Evolutionary conservation across 2,888 invertebrate species (phyloP).

Genomic region (Azorinus chamasolen): DNA sequence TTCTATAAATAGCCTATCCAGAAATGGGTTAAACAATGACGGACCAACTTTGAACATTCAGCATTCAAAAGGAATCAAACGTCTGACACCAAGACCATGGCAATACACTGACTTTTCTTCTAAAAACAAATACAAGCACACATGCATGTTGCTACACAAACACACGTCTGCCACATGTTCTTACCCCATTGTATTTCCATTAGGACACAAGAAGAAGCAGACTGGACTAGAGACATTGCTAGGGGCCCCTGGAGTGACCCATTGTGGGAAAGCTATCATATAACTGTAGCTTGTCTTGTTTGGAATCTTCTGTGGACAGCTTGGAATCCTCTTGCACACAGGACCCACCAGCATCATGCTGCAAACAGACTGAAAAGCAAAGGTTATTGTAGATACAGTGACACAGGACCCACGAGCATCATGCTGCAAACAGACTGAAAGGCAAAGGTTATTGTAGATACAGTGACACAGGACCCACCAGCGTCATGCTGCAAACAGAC

Average conservation of each 20-base stretch:
- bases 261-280: constrained; percentile 57
- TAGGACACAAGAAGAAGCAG: constrained; percentile 52
- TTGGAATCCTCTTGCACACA: constrained; percentile 46
- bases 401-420: constrained; percentile 52
- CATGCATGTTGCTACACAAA: too few relatives aligned
- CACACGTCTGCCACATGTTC: too few relatives aligned
- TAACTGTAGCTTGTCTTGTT: constrained; percentile 54
- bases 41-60: too few relatives aligned
- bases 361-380: constrained; percentile 46
- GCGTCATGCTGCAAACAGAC: constrained; percentile 54
- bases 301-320: constrained; percentile 51
- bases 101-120: too few relatives aligned
- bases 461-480: constrained; percentile 54
- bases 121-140: too few relatives aligned
- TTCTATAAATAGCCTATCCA: too few relatives aligned
- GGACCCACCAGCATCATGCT: constrained; percentile 56
- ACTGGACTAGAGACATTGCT: constrained; percentile 41
- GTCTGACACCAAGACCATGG: too few relatives aligned
- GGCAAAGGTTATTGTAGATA: too few relatives aligned
- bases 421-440: constrained; percentile 56
- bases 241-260: constrained; percentile 18
- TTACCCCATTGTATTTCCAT: constrained; percentile 59
- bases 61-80: too few relatives aligned
- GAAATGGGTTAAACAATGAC: too few relatives aligned
- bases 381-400: too few relatives aligned